Percentiles rank a stretch among this genome's conserved stretches.
Evolutionary conservation across 2,797 vertebrate species (phyloP).

Genomic region (Cetoscarus ocellatus): DNA sequence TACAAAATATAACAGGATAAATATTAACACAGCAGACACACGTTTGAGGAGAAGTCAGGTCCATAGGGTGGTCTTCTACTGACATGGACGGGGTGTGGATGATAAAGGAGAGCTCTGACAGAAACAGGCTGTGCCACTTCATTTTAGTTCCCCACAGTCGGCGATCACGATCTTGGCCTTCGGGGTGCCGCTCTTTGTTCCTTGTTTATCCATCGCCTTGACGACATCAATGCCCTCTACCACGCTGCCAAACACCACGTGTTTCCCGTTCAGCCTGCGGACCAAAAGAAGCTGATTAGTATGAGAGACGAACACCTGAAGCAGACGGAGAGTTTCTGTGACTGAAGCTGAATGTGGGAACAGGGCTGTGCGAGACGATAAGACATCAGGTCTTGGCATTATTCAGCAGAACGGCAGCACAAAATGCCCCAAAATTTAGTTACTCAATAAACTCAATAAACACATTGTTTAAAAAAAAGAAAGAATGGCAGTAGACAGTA

Average conservation of each 20-base stretch:
- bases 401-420: no score
- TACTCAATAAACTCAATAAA: no score
- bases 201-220: slow-evolving; percentile 84
- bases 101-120: neutral
- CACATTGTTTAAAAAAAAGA: no score
- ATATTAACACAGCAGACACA: slow-evolving; percentile 21
- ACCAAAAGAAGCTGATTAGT: slow-evolving; percentile 16
- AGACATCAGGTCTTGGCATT: no score
- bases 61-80: slow-evolving; percentile 12
- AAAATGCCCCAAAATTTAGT: no score
- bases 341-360: no score
- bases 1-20: slow-evolving; percentile 46
- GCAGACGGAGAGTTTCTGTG: neutral
- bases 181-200: slow-evolving; percentile 84
- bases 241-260: slow-evolving; percentile 91
- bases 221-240: slow-evolving; percentile 87
- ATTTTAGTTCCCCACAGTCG: slow-evolving; percentile 84
- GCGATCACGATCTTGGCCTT: slow-evolving; percentile 86
- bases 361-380: no score
- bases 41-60: neutral
- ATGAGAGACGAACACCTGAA: neutral
- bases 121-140: neutral
- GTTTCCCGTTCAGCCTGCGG: slow-evolving; percentile 92
- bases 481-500: fast-evolving
- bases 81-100: neutral